A percentile compares a stretch with the other conserved stretches of the same genome.
phyloP scores from a whole-genome alignment of 2,113 vertebrate genomes.

The Anguilla japonica region DNA sequence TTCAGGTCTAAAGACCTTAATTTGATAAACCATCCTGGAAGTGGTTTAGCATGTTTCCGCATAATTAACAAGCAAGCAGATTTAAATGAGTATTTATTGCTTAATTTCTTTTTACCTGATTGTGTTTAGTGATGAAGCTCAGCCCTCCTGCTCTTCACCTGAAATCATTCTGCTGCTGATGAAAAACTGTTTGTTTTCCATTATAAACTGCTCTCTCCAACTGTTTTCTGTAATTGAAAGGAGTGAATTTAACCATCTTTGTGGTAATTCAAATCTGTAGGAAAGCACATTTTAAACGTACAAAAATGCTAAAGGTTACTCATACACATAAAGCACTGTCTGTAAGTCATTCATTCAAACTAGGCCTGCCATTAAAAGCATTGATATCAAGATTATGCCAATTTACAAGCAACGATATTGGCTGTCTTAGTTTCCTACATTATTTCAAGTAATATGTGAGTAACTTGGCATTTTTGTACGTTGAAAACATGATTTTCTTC shows the following conservation, averaged over 20 bases:
- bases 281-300: no score
- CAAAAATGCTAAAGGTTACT: no score
- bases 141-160: background rate
- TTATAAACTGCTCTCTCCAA: background rate
- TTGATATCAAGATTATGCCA: no score
- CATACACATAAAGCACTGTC: no score
- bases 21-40: background rate
- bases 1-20: background rate
- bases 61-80: no score
- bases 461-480: no score
- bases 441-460: no score
- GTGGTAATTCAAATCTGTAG: conserved; percentile 30
- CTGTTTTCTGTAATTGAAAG: background rate
- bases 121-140: background rate
- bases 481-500: no score
- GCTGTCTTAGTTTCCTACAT: no score
- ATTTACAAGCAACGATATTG: no score
- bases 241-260: conserved; percentile 38
- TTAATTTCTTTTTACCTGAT: background rate
- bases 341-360: no score
- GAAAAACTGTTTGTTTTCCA: background rate
- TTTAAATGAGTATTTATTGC: background rate
- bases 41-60: background rate
- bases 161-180: background rate
- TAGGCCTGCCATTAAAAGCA: no score